A percentile compares a stretch with the other conserved stretches of the same genome.
Conservation (phyloP, 2,797 vertebrate species). For the Chloroceryle inda region DNA sequence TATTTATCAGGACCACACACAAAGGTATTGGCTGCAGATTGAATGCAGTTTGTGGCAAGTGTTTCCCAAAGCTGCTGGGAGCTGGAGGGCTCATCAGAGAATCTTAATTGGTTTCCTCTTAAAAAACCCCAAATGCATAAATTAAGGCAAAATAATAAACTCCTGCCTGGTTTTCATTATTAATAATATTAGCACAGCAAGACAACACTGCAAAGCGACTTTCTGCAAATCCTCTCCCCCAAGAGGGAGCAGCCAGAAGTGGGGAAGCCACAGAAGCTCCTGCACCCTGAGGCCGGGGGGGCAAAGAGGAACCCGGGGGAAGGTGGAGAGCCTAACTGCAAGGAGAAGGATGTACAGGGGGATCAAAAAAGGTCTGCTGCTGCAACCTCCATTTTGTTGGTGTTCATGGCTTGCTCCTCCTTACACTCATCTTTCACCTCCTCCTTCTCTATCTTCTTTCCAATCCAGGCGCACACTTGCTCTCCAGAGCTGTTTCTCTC, state of each 20-base stretch:
- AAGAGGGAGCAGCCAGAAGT: not conserved
- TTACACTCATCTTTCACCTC: not conserved
- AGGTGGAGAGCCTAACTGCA: not conserved
- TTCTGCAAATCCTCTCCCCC: not conserved
- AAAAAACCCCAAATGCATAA: conserved; percentile 33
- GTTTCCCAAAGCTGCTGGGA: not conserved
- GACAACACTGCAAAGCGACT: not conserved
- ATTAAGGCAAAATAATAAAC: conserved; percentile 44
- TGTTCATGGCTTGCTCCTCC: not conserved
- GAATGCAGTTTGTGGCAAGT: not conserved
- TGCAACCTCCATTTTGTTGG: not conserved
- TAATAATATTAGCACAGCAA: not conserved
- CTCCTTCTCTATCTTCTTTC: not conserved
- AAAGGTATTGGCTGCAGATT: conserved; percentile 9
- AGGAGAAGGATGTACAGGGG: not conserved
- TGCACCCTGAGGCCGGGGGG: accelerated
- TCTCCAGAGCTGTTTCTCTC: not conserved
- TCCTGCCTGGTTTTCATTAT: not conserved
- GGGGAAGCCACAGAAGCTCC: not conserved
- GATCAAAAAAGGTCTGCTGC: not conserved
- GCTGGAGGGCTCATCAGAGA: conserved; percentile 58
- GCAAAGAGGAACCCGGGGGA: not conserved
- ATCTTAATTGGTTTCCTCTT: conserved; percentile 67
- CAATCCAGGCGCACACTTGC: not conserved
- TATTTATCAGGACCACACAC: conserved; percentile 57